Base-by-base conservation (phyloP, 1,140 invertebrate genomes). In the Venturia canescens region DNA sequence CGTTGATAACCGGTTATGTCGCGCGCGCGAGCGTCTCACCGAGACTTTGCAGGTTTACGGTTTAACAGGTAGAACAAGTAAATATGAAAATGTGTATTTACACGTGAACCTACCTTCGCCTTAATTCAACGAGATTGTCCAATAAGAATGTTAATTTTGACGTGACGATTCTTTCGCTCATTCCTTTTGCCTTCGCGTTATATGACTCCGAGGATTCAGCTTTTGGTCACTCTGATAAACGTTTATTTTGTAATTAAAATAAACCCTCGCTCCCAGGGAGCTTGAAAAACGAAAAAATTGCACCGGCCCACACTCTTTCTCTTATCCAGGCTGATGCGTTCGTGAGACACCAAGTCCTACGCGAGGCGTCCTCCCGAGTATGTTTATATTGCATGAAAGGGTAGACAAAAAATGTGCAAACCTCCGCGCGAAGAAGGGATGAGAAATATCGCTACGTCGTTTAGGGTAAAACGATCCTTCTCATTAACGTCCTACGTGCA, bases 401-500 rank as follows among this genome's bases (percentile, higher is more conserved):
- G 15, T 1, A 66, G 1, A 29, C 29, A 29, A 29, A 66, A 66
- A 29, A 5, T 7, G 23, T 29, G 63, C 29, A 66, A n/a, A 66
- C 26, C 11, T 66, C 18, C 26, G n/a, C n/a, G n/a, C n/a, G 23
- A 29, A 27, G 63, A 66, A 66, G 63, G 63, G 63, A 29, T 66
- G 63, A 66, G 63, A 66, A 29, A 66, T 27, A 66, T 66, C 63
- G 26, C 27, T 29, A 29, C 63, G 63, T 66, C 63, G 63, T 66
- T 66, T 66, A 66, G 27, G 63, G 63, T 66, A 66, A 66, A 66
- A 66, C 63, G 63, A 66, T 66, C 63, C 63, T 66, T 66, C 63
- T 66, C 63, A 66, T 66, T 66, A 66, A 66, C 63, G 63, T 66
- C 63, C 3, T 21, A 3, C 57, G 57, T 66, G 63, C 63, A 66